Evolutionary conservation across 2,113 vertebrate genomes (phyloP), one percentile per base, ranked within the genome.

Genomic region (Casuarius casuarius): DNA sequence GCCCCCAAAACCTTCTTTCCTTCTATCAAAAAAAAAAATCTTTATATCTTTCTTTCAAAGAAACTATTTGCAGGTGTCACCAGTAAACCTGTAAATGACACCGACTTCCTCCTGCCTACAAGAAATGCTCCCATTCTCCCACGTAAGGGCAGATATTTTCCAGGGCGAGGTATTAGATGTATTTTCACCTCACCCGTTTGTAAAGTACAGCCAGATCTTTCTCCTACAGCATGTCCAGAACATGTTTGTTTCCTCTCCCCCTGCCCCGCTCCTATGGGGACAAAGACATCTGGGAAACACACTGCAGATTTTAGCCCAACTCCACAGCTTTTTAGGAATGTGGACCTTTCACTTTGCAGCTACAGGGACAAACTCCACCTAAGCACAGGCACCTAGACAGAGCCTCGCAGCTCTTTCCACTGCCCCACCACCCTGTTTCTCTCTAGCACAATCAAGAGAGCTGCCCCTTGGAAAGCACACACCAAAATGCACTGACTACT

Each of bases 251-350:
- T 85, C 59, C 35, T 66, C 71, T 76, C 25, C 76, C 68, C 28
- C 28, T 62, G 12, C 44, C 65, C 66, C 19, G 54, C 21, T 84
- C 76, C 58, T 58, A 4, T 1, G 1, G 7, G 18, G 21, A 38
- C 65, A 92, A 49, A 88, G 59, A 77, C 38, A 81, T 7, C 15
- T 25, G 21, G 13, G 59, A 93, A 74, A 71, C 29, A 9, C 0
- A 16, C 35, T 65, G 77, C 48, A 87, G 67, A 46, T 70, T 76
- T 62, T 58, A 89, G 81, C 40, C n/a, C 33, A 88, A 70, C 18
- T 44, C 52, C 72, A 67, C 22, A 5, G 4, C 23, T 84, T 62
- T 35, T 40, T 15, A 42, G 33, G 10, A 81, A 22, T 0, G 0
- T 8, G 20, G 12, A 49, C 20, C 38, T 78, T 72, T 63, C 42